phyloP scores from a whole-genome alignment of 2,113 vertebrate genomes.

The Leucopternis melanops region DNA sequence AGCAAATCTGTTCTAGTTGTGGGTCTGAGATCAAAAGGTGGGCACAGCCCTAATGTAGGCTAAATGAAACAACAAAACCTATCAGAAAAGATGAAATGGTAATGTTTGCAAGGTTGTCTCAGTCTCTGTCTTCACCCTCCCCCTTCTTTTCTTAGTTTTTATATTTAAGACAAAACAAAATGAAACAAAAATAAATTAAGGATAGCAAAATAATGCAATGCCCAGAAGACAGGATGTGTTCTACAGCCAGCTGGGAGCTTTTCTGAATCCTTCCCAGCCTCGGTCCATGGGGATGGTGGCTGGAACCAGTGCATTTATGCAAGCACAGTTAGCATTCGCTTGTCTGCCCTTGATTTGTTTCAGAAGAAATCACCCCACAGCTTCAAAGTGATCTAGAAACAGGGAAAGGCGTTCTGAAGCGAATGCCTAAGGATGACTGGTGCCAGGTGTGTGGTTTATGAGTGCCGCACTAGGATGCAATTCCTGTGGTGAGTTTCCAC shows the following conservation, averaged over 20 bases:
- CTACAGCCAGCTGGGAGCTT: background rate
- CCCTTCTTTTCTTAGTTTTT: background rate
- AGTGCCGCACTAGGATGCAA: fast-evolving
- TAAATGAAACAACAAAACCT: background rate
- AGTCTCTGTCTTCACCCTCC: background rate
- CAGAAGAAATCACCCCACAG: background rate
- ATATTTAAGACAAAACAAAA: background rate
- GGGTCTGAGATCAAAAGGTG: conserved; percentile 10
- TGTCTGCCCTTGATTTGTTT: background rate
- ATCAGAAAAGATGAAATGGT: background rate
- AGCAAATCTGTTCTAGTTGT: background rate
- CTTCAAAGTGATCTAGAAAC: background rate
- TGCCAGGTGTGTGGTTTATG: fast-evolving
- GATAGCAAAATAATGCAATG: background rate
- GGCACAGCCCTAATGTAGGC: background rate
- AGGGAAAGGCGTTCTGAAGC: background rate
- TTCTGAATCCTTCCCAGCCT: background rate
- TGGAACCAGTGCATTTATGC: background rate
- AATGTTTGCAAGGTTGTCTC: background rate
- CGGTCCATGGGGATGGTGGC: background rate
- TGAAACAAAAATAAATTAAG: background rate
- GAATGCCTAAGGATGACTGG: background rate
- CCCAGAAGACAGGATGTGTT: background rate
- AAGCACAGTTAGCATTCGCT: background rate
- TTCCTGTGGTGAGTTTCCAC: background rate